Percentiles rank a stretch among this genome's conserved stretches.
Conservation (phyloP, 2,797 vertebrate genomes). For the Adrianichthys oophorus region DNA sequence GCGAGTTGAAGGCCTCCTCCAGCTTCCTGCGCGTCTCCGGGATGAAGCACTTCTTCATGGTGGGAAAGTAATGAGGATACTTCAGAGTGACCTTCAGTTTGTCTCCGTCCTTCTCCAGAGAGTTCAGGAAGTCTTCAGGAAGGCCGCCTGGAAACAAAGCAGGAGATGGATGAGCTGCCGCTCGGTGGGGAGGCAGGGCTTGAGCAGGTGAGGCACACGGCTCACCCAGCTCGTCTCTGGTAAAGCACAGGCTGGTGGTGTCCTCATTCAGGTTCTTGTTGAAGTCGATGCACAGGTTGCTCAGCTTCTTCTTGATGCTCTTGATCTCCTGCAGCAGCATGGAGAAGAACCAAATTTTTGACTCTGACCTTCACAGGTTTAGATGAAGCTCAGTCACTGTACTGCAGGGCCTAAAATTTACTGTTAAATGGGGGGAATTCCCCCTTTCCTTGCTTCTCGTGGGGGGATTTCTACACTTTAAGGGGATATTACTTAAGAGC, state of each 20-base stretch:
- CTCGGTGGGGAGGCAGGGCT: background rate
- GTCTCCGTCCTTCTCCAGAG: conserved; percentile 87
- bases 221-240: conserved; percentile 87
- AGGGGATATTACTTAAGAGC: too few species aligned
- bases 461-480: too few species aligned
- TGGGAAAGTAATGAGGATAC: conserved; percentile 96
- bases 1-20: conserved; percentile 94
- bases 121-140: conserved; percentile 91
- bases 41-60: conserved; percentile 94
- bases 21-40: conserved; percentile 87
- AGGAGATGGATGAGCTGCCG: background rate
- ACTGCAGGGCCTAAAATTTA: too few species aligned
- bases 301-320: conserved; percentile 92
- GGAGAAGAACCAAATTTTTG: background rate
- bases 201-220: background rate
- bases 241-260: conserved; percentile 87
- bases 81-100: conserved; percentile 92
- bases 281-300: conserved; percentile 92
- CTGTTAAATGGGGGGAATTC: too few species aligned
- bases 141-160: conserved; percentile 83
- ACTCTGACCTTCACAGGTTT: too few species aligned
- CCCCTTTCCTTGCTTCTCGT: too few species aligned
- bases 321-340: conserved; percentile 86
- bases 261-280: conserved; percentile 97
- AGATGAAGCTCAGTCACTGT: too few species aligned